Evolutionary conservation across 2,797 vertebrate species (phyloP).

Genomic region (Pseudocheirus occidentalis): DNA sequence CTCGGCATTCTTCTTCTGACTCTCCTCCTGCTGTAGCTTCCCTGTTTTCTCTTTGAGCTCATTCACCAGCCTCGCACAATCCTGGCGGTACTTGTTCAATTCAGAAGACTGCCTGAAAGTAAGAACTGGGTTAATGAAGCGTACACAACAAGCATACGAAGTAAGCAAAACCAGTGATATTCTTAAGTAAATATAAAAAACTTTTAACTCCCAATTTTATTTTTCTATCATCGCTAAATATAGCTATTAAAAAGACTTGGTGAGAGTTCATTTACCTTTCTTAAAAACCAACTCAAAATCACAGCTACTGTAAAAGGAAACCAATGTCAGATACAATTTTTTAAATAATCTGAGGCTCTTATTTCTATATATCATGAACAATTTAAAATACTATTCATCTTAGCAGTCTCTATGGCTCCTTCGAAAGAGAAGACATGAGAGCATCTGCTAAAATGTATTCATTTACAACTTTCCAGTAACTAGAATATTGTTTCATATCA

Average conservation of each 20-base stretch:
- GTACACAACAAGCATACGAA: slow-evolving; percentile 23
- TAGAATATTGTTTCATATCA: neutral
- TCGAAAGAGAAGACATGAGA: neutral
- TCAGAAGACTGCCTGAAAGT: slow-evolving; percentile 93
- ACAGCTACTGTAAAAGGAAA: slow-evolving; percentile 34
- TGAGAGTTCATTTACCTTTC: neutral
- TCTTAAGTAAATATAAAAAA: slow-evolving; percentile 2
- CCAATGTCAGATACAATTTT: neutral
- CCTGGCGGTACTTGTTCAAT: slow-evolving; percentile 94
- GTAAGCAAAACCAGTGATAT: slow-evolving; percentile 7
- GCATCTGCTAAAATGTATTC: neutral
- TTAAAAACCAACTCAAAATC: slow-evolving; percentile 41
- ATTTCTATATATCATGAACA: neutral
- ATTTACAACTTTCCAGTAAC: neutral
- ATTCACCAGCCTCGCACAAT: slow-evolving; percentile 92
- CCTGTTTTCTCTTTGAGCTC: slow-evolving; percentile 93
- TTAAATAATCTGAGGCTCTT: neutral
- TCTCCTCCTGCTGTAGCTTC: slow-evolving; percentile 96
- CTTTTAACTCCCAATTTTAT: slow-evolving; percentile 12
- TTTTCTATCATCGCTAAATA: slow-evolving; percentile 34
- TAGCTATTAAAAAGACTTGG: neutral
- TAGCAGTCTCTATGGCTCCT: neutral
- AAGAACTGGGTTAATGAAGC: slow-evolving; percentile 58
- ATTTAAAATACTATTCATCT: neutral
- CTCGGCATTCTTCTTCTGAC: slow-evolving; percentile 96